Conservation (phyloP, 1,140 invertebrate genomes). For the Epicauta chinensis region DNA sequence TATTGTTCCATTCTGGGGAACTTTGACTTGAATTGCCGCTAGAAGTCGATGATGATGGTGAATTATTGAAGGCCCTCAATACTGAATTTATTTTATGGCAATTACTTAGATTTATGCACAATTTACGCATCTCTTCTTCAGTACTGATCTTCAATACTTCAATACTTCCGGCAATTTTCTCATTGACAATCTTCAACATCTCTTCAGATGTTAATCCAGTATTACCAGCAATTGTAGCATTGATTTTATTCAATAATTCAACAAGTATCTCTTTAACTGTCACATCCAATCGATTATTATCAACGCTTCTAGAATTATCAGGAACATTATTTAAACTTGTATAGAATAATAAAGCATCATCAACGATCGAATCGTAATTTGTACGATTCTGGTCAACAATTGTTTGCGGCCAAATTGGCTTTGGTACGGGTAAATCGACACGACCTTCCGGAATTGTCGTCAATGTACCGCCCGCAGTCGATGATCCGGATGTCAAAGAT, state of each 20-base stretch:
- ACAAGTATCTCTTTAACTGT: conserved; percentile 43
- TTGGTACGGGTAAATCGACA: conserved; percentile 37
- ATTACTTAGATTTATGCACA: conserved; percentile 39
- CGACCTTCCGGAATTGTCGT: conserved; percentile 41
- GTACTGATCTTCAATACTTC: conserved; percentile 35
- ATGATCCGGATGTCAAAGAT: conserved; percentile 27
- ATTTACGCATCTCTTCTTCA: conserved; percentile 41
- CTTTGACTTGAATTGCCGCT: conserved; percentile 30
- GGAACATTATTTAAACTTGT: conserved; percentile 31
- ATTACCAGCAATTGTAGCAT: conserved; percentile 44
- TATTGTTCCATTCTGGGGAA: conserved; percentile 22
- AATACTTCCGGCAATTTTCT: conserved; percentile 40
- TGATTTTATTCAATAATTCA: conserved; percentile 44
- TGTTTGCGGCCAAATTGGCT: conserved; percentile 38
- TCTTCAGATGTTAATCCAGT: conserved; percentile 41
- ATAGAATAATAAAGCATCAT: conserved; percentile 37
- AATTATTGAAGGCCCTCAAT: conserved; percentile 36
- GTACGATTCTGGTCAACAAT: conserved; percentile 1
- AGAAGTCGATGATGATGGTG: conserved; percentile 9
- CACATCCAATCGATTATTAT: conserved; percentile 20
- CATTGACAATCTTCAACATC: conserved; percentile 42
- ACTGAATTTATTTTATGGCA: conserved; percentile 36
- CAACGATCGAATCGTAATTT: conserved; percentile 34
- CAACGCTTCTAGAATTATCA: conserved; percentile 8
- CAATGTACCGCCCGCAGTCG: conserved; percentile 35